Evolutionary conservation across 2,113 vertebrate genomes (phyloP), one percentile per base, ranked within the genome.

Genomic region (Chionodraco myersi): DNA sequence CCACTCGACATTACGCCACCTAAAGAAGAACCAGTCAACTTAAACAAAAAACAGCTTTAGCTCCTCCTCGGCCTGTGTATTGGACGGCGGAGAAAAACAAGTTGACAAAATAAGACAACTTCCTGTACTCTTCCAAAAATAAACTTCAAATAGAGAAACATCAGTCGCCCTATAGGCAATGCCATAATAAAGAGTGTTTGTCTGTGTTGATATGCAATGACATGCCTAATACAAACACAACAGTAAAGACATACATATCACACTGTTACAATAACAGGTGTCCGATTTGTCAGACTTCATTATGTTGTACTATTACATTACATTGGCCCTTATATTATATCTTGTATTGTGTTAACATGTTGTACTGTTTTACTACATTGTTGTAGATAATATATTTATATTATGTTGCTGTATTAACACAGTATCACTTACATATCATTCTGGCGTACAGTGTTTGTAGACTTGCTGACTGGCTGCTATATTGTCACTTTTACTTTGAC

Each of bases 51-150:
- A 69, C 64, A 60, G 15, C 13, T 34, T 30, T 3, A n/a, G 34
- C 79, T 79, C 87, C 85, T 61, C 88, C 68, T 73, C 49, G 2
- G 12, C 3, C 14, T 13, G 12, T 12, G 59, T 1, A 70, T 68
- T 79, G 76, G 76, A 72, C 67, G 4, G 10, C 13, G 36, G 11
- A 16, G 47, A 45, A 51, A 70, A 66, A 21, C 14, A 62, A 15
- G 52, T 16, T 6, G 1, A 6, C 5, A 0, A n/a, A 34, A 53
- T 8, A 3, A 10, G 36, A 48, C 49, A 5, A 21, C 30, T 71
- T 78, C 66, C 68, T 48, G 23, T 30, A 2, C 1, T 5, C 68
- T 62, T 72, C 83, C 75, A 78, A 69, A 84, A 84, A 77, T 77
- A 74, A 52, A 48, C 0, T 3, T 2, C 7, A 44, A n/a, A 15